Conservation (phyloP, 2,888 invertebrate genomes). For the Agriopis marginaria region DNA sequence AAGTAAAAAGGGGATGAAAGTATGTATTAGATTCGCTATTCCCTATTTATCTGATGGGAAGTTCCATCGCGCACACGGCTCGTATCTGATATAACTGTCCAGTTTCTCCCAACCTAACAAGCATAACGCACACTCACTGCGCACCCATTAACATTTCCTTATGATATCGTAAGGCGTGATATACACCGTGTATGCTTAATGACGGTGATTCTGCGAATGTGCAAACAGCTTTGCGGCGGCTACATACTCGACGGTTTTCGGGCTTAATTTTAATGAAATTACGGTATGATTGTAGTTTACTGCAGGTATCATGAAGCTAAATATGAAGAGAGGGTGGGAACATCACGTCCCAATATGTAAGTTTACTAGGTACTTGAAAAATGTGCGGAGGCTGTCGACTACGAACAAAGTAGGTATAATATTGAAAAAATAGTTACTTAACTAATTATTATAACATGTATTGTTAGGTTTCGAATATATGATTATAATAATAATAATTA, state of each 20-base stretch:
- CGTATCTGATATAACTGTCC: not conserved
- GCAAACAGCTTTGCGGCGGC: slow-evolving; percentile 43
- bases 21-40: too few relatives aligned
- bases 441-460: too few relatives aligned
- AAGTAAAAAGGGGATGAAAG: too few relatives aligned
- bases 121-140: slow-evolving; percentile 54
- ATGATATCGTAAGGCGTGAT: slow-evolving; percentile 47
- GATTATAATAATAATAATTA: too few relatives aligned
- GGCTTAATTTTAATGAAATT: slow-evolving; percentile 18
- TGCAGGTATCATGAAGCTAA: not conserved
- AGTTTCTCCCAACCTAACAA: slow-evolving; percentile 18
- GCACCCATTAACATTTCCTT: slow-evolving; percentile 59
- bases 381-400: too few relatives aligned
- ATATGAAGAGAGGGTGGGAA: too few relatives aligned
- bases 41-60: too few relatives aligned
- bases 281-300: slow-evolving; percentile 1
- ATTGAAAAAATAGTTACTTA: too few relatives aligned
- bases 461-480: too few relatives aligned
- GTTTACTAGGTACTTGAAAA: too few relatives aligned
- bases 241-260: slow-evolving; percentile 32
- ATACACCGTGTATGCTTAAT: slow-evolving; percentile 43
- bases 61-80: not conserved
- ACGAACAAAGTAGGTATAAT: too few relatives aligned
- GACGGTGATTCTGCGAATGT: slow-evolving; percentile 45
- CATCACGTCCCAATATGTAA: too few relatives aligned